phyloP scores from a whole-genome alignment of 2,888 invertebrate genomes.

The Cenopis cana region DNA sequence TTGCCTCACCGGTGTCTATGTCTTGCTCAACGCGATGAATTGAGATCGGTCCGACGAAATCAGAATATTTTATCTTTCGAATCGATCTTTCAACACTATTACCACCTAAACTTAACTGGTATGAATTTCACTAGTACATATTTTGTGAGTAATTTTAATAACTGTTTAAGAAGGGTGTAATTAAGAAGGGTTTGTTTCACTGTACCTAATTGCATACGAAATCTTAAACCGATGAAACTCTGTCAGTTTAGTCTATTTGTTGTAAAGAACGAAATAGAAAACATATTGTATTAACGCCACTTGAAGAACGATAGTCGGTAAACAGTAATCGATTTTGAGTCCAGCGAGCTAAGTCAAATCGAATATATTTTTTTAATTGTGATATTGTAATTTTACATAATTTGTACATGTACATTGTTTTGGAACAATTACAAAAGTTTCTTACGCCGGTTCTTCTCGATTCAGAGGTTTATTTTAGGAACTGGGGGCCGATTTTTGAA shows the following conservation, averaged over 20 bases:
- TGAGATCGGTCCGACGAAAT: constrained; percentile 69
- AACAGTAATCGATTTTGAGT: neutral
- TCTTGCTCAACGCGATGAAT: constrained; percentile 76
- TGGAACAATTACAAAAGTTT: too few species aligned
- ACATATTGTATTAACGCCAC: neutral
- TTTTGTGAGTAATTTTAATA: neutral
- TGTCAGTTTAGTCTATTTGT: neutral
- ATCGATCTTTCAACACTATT: constrained; percentile 49
- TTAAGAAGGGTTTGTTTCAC: neutral
- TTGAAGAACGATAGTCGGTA: neutral
- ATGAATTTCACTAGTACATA: neutral
- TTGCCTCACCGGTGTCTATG: constrained; percentile 73
- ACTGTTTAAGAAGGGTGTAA: too few species aligned
- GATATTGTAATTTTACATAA: too few species aligned
- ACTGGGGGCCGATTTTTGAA: too few species aligned
- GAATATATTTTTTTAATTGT: too few species aligned
- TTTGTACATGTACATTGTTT: too few species aligned
- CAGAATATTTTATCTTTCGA: constrained; percentile 53
- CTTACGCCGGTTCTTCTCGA: too few species aligned
- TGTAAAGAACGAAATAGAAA: neutral
- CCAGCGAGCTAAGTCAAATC: too few species aligned
- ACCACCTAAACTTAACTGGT: constrained; percentile 3
- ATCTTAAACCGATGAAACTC: constrained; percentile 4
- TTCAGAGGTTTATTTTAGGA: too few species aligned
- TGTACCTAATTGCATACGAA: neutral